These are phyloP conservation scores for Distichodus sexfasciatus DNA, from an alignment of 2,797 vertebrate species.

Conservation along the genomic window DNA sequence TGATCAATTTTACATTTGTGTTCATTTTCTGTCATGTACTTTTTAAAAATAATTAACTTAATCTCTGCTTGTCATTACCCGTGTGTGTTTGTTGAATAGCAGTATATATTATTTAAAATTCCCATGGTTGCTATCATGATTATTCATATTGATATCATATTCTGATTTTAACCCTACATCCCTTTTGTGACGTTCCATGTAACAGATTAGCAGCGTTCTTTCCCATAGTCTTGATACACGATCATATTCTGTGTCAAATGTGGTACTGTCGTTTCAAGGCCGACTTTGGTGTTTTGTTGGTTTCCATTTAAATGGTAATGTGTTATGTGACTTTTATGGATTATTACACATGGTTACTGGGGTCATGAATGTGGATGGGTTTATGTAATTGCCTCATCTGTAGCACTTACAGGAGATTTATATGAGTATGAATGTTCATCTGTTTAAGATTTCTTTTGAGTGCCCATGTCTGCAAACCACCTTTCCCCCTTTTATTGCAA, in stretches of 20 bases:
- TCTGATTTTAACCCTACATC: slow-evolving; percentile 4
- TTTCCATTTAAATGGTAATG: neutral
- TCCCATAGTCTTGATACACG: neutral
- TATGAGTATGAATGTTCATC: slow-evolving; percentile 39
- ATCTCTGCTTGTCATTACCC: slow-evolving; percentile 38
- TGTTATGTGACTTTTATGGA: neutral
- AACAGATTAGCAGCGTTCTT: neutral
- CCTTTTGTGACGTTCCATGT: slow-evolving; percentile 33
- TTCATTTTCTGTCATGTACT: slow-evolving; percentile 29
- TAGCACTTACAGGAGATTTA: slow-evolving; percentile 44
- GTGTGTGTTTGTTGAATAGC: slow-evolving; percentile 6
- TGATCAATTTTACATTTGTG: slow-evolving; percentile 31
- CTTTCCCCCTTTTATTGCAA: slow-evolving; percentile 64
- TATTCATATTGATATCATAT: slow-evolving; percentile 10
- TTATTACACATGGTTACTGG: slow-evolving; percentile 24
- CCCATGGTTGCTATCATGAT: slow-evolving; percentile 15
- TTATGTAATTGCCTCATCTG: slow-evolving; percentile 6
- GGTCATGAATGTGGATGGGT: slow-evolving; percentile 53
- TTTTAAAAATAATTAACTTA: slow-evolving; percentile 45
- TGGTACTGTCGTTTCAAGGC: slow-evolving; percentile 4
- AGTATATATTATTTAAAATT: slow-evolving; percentile 39
- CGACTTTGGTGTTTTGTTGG: slow-evolving; percentile 4
- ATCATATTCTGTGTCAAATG: slow-evolving; percentile 5
- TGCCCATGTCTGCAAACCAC: slow-evolving; percentile 56
- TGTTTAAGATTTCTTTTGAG: slow-evolving; percentile 44